A percentile compares a stretch with the other conserved stretches of the same genome.
phyloP scores from a whole-genome alignment of 2,797 vertebrate genomes.

The Ataeniobius toweri region DNA sequence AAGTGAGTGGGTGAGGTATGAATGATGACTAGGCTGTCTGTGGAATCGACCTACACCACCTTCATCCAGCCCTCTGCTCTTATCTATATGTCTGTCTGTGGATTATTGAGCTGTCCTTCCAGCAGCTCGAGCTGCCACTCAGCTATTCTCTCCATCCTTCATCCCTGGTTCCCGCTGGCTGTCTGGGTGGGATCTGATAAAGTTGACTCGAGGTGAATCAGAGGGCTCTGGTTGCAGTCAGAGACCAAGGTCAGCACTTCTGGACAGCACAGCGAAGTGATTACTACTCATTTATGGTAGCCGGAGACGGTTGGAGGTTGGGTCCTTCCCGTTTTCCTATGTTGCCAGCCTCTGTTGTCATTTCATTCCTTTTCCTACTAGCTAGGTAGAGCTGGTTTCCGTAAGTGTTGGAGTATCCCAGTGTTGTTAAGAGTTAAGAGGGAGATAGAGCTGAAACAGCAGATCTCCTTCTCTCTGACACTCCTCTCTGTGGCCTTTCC shows the following conservation, averaged over 20 bases:
- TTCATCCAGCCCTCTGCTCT: slow-evolving; percentile 50
- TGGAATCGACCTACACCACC: slow-evolving; percentile 48
- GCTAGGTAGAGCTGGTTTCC: slow-evolving; percentile 35
- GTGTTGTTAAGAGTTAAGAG: slow-evolving; percentile 56
- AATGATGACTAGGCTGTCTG: slow-evolving; percentile 47
- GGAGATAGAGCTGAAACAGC: slow-evolving; percentile 75
- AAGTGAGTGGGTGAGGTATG: slow-evolving; percentile 29
- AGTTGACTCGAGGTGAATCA: slow-evolving; percentile 46
- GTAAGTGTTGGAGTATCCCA: slow-evolving; percentile 61
- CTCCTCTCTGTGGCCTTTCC: slow-evolving; percentile 57
- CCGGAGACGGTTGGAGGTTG: slow-evolving; percentile 32
- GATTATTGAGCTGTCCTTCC: slow-evolving; percentile 70
- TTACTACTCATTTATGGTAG: slow-evolving; percentile 56
- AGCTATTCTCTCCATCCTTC: slow-evolving; percentile 54
- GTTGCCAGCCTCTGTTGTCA: slow-evolving; percentile 32
- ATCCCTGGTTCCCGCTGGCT: slow-evolving; percentile 32
- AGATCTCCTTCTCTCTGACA: slow-evolving; percentile 68
- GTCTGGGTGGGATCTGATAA: slow-evolving; percentile 63
- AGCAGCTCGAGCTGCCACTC: slow-evolving; percentile 51
- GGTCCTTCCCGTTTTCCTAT: slow-evolving; percentile 26
- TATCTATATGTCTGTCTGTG: slow-evolving; percentile 71
- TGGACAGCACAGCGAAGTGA: slow-evolving; percentile 54
- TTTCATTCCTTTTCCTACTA: slow-evolving; percentile 51
- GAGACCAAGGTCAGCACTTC: slow-evolving; percentile 77
- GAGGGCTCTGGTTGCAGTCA: slow-evolving; percentile 73